Evolutionary conservation across 2,113 vertebrate genomes (phyloP).

Genomic region (Anthoscopus minutus): DNA sequence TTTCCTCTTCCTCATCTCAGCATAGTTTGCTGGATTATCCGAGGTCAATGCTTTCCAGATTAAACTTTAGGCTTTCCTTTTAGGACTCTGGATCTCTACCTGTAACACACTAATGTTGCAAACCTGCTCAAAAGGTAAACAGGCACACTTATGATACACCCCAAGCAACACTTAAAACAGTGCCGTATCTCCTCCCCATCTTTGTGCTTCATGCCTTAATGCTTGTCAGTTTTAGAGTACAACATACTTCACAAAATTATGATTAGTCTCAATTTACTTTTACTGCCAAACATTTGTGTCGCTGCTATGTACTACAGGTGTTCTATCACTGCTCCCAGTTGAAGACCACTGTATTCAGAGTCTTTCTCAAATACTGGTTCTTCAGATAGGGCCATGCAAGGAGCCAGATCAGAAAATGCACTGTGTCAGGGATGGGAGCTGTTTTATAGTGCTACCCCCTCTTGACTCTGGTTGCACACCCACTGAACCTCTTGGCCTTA

Average conservation of each 20-base stretch:
- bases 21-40: not conserved
- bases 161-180: not conserved
- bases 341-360: not conserved
- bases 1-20: not conserved
- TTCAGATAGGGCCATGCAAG: not conserved
- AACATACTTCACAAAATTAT: not conserved
- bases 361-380: not conserved
- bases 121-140: not conserved
- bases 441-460: not conserved
- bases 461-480: not conserved
- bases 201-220: not conserved
- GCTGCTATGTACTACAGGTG: not conserved
- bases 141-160: accelerated
- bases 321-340: not conserved
- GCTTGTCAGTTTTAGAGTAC: not conserved
- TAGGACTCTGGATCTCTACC: not conserved
- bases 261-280: not conserved
- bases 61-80: not conserved
- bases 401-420: not conserved
- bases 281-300: not conserved
- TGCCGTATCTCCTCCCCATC: not conserved
- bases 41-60: not conserved
- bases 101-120: not conserved
- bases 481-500: not conserved
- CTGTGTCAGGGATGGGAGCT: accelerated